A percentile compares a stretch with the other conserved stretches of the same genome.
phyloP scores from a whole-genome alignment of 92 coral and sea anemone genomes.

The Virgularia gustaviana region DNA sequence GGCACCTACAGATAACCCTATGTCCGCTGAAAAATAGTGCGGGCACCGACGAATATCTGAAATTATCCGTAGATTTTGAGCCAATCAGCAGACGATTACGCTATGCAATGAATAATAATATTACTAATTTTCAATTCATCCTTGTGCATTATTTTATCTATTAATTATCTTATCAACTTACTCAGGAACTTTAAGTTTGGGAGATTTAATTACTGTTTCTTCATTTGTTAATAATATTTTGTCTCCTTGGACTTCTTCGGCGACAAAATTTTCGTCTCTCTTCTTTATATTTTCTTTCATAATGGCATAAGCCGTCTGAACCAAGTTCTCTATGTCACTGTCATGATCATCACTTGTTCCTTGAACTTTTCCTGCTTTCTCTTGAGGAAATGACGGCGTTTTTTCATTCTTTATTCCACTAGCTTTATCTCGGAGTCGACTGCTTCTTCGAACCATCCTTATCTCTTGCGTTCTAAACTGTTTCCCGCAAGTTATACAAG shows the following conservation, averaged over 20 bases:
- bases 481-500: too few species aligned
- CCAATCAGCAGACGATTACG: too few species aligned
- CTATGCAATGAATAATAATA: too few species aligned
- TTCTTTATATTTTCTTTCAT: slow-evolving; percentile 19
- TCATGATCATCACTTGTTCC: too few species aligned
- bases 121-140: background rate
- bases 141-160: background rate
- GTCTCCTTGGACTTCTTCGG: background rate
- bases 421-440: slow-evolving; percentile 21
- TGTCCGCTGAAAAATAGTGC: too few species aligned
- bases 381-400: background rate
- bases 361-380: background rate
- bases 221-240: background rate
- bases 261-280: background rate
- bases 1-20: too few species aligned
- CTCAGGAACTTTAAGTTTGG: slow-evolving; percentile 35
- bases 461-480: too few species aligned
- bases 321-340: slow-evolving; percentile 17
- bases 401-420: background rate
- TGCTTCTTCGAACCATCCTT: slow-evolving; percentile 35
- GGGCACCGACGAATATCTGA: too few species aligned
- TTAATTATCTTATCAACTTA: slow-evolving; percentile 18
- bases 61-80: too few species aligned
- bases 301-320: background rate
- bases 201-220: slow-evolving; percentile 45